phyloP scores from a whole-genome alignment of 2,888 invertebrate species.

The Scrobipalpa atriplicella region DNA sequence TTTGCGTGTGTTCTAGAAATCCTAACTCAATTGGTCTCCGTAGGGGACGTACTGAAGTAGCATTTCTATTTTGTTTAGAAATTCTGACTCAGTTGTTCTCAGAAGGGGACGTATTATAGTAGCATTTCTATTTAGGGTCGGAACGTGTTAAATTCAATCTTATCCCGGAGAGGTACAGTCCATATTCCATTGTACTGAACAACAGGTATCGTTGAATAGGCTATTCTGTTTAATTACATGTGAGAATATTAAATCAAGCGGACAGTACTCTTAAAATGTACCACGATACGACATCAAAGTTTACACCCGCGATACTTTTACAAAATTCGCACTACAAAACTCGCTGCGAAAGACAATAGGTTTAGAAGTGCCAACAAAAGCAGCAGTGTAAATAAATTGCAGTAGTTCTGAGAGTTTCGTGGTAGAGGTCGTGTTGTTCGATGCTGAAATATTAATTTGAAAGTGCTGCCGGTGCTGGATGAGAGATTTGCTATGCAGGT shows the following conservation, averaged over 20 bases:
- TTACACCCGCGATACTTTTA: not conserved
- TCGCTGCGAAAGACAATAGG: not conserved
- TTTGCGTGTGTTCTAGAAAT: no score
- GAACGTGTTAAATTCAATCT: not conserved
- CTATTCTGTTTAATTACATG: constrained; percentile 26
- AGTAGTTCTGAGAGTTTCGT: not conserved
- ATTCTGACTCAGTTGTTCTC: no score
- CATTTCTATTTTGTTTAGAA: no score
- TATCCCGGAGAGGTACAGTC: not conserved
- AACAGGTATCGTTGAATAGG: constrained; percentile 19
- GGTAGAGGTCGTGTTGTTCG: constrained; percentile 4
- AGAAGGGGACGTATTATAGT: no score
- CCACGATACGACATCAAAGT: not conserved
- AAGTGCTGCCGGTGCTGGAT: not conserved
- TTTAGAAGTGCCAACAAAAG: not conserved
- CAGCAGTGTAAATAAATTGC: constrained; percentile 7
- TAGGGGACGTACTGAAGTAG: no score
- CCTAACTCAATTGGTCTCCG: no score
- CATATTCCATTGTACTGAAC: not conserved
- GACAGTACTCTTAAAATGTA: not conserved
- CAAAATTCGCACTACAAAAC: not conserved
- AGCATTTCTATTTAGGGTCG: no score
- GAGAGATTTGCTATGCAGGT: not conserved
- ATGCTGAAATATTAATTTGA: constrained; percentile 14
- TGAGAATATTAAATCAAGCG: constrained; percentile 29